Conservation (phyloP, 2,113 vertebrate species). For the Sinocyclocheilus anshuiensis region DNA sequence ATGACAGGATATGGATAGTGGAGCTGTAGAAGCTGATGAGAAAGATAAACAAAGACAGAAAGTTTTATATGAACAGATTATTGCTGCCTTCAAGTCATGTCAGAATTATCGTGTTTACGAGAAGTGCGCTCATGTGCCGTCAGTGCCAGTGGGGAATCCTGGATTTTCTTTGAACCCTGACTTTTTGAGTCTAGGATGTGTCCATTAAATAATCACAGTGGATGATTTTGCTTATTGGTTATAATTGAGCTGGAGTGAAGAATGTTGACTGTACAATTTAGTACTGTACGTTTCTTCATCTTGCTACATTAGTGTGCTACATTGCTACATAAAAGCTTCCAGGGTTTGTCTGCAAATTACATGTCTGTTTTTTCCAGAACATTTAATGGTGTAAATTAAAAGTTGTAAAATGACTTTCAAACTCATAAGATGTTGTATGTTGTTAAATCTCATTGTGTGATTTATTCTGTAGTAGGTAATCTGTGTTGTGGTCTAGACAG, state of each 20-base stretch:
- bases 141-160: neutral
- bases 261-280: neutral
- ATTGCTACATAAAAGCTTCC: neutral
- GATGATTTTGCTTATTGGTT: neutral
- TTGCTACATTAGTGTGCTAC: neutral
- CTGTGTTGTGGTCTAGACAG: neutral
- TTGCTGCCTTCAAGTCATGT: conserved; percentile 20
- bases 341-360: neutral
- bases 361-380: neutral
- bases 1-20: conserved; percentile 22
- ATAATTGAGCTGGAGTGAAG: neutral
- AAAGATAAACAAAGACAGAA: conserved; percentile 20
- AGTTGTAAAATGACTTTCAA: neutral
- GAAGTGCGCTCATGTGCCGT: neutral
- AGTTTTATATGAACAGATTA: conserved; percentile 28
- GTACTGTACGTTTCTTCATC: neutral
- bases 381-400: neutral
- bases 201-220: neutral
- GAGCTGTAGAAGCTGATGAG: conserved; percentile 8
- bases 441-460: neutral
- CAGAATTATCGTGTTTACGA: conserved; percentile 5
- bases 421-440: neutral
- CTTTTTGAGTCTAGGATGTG: neutral
- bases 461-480: neutral
- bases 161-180: conserved; percentile 3